A percentile compares a stretch with the other conserved stretches of the same genome.
phyloP scores from a whole-genome alignment of 2,797 vertebrate species.

The Myotis vivesi region DNA sequence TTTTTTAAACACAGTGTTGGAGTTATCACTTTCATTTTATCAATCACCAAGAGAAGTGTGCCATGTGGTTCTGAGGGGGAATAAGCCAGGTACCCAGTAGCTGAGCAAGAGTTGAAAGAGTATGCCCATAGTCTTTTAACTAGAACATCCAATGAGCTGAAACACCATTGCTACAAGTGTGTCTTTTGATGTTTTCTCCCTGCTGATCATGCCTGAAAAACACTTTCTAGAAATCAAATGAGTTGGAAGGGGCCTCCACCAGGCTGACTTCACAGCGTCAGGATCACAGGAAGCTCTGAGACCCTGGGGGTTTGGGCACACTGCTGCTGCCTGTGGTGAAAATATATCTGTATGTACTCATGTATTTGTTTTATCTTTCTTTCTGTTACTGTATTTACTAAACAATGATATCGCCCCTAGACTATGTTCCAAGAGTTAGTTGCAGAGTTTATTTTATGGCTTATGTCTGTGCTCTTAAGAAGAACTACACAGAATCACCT shows the following conservation, averaged over 20 bases:
- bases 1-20: not conserved
- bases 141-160: not conserved
- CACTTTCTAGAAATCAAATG: not conserved
- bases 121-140: not conserved
- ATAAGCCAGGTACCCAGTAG: not conserved
- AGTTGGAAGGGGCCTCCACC: not conserved
- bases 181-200: constrained; percentile 37
- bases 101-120: not conserved
- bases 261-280: not conserved
- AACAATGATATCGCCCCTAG: not conserved
- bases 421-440: not conserved
- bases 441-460: not conserved
- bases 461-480: not conserved
- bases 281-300: not conserved
- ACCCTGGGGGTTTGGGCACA: not conserved
- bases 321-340: not conserved
- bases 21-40: not conserved
- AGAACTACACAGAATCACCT: not conserved
- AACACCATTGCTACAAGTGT: not conserved
- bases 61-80: not conserved
- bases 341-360: constrained; percentile 16
- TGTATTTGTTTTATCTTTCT: constrained; percentile 31
- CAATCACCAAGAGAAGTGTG: not conserved
- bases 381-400: not conserved
- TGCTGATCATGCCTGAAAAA: constrained; percentile 14